Conservation (phyloP, 2,888 invertebrate species). For the Tipula lateralis region DNA sequence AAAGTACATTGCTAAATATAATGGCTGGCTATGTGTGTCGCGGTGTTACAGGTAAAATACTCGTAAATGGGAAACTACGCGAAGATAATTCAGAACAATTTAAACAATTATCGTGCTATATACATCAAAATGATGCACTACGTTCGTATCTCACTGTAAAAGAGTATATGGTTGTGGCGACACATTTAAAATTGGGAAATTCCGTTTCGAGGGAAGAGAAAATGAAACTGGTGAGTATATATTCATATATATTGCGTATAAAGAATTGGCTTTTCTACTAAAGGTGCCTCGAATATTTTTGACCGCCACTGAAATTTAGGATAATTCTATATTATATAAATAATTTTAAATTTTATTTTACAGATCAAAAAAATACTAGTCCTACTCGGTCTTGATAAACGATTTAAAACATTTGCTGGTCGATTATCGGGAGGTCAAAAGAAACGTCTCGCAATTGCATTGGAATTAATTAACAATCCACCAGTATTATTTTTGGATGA, state of each 20-base stretch:
- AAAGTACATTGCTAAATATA: constrained; percentile 84
- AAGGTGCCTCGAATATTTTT: no score
- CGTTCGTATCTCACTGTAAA: constrained; percentile 70
- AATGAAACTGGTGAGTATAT: constrained; percentile 59
- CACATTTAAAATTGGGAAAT: constrained; percentile 74
- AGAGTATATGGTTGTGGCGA: constrained; percentile 78
- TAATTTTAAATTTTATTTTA: constrained; percentile 31
- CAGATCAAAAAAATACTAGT: constrained; percentile 72
- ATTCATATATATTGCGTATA: not conserved
- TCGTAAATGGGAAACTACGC: constrained; percentile 62
- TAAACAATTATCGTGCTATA: constrained; percentile 74
- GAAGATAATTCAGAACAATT: constrained; percentile 60
- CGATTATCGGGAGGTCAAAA: constrained; percentile 81
- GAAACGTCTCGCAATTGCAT: constrained; percentile 74
- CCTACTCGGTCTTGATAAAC: constrained; percentile 64
- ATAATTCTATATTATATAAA: not conserved
- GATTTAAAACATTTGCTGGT: constrained; percentile 63
- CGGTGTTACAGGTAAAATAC: constrained; percentile 67
- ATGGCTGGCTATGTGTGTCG: constrained; percentile 81
- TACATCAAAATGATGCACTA: constrained; percentile 76
- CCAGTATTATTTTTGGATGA: constrained; percentile 84
- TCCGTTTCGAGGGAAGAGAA: constrained; percentile 63
- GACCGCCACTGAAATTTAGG: no score
- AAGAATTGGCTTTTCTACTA: no score
- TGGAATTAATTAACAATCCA: constrained; percentile 80